A percentile compares a stretch with the other conserved stretches of the same genome.
These are phyloP conservation scores for Xiphophorus birchmanni DNA, from an alignment of 2,797 vertebrate species.

Conservation along the genomic window DNA sequence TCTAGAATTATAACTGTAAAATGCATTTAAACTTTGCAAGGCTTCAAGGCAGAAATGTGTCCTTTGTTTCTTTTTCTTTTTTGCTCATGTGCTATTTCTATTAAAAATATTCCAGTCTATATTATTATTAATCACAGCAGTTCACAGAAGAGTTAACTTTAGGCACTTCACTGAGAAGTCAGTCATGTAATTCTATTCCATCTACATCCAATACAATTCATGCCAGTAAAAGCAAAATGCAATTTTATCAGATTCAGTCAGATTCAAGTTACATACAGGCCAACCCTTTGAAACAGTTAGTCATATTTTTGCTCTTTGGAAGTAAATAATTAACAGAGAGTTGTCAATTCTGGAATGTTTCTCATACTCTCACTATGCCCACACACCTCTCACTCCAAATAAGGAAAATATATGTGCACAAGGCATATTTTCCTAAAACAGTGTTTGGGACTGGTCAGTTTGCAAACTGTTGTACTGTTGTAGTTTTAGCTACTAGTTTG, in stretches of 20 bases:
- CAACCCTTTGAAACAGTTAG: background rate
- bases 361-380: background rate
- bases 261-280: background rate
- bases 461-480: background rate
- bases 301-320: background rate
- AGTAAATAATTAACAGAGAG: background rate
- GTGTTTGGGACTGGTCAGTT: background rate
- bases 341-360: background rate
- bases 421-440: background rate
- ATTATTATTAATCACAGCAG: background rate
- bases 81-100: background rate
- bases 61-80: background rate
- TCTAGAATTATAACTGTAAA: background rate
- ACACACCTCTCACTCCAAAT: background rate
- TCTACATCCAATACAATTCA: background rate
- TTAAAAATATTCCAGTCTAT: background rate
- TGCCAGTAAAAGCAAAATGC: background rate
- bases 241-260: background rate
- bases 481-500: background rate
- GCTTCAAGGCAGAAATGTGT: background rate
- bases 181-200: background rate
- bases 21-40: background rate
- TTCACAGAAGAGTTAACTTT: background rate
- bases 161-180: background rate
- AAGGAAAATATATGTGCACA: background rate